phyloP scores from a whole-genome alignment of 2,797 vertebrate species.

The Tachyglossus aculeatus region DNA sequence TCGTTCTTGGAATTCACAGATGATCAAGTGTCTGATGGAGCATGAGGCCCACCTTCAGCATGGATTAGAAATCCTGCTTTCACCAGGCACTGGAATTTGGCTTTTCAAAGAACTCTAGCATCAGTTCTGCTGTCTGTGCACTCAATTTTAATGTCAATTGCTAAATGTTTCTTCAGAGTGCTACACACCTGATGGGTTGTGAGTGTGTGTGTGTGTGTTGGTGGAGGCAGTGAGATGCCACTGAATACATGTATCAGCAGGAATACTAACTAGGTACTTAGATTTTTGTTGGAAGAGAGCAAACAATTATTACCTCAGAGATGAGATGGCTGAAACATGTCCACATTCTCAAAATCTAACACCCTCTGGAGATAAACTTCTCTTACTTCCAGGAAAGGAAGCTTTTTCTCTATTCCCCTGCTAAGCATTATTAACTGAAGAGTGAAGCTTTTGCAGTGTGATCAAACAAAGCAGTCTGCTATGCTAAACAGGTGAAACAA shows the following conservation, averaged over 20 bases:
- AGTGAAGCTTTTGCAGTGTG: background rate
- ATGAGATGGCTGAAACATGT: background rate
- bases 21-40: slow-evolving; percentile 46
- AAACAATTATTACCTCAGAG: background rate
- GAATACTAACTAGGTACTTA: background rate
- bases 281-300: background rate
- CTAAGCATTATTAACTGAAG: background rate
- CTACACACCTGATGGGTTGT: too few species aligned
- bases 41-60: slow-evolving; percentile 25
- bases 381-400: background rate
- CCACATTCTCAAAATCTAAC: background rate
- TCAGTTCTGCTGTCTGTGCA: slow-evolving; percentile 10
- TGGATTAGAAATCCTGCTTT: slow-evolving; percentile 42
- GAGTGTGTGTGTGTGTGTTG: too few species aligned
- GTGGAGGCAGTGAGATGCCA: background rate
- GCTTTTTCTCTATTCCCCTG: background rate
- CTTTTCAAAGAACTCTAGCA: slow-evolving; percentile 37
- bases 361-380: background rate
- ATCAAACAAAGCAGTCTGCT: background rate
- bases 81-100: slow-evolving; percentile 46
- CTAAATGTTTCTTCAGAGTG: too few species aligned
- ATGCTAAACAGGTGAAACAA: too few species aligned
- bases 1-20: slow-evolving; percentile 36
- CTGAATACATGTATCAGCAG: background rate
- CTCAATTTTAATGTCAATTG: slow-evolving; percentile 4